Base-by-base conservation (phyloP, 2,113 vertebrate species). In the Nyctibius bracteatus region DNA sequence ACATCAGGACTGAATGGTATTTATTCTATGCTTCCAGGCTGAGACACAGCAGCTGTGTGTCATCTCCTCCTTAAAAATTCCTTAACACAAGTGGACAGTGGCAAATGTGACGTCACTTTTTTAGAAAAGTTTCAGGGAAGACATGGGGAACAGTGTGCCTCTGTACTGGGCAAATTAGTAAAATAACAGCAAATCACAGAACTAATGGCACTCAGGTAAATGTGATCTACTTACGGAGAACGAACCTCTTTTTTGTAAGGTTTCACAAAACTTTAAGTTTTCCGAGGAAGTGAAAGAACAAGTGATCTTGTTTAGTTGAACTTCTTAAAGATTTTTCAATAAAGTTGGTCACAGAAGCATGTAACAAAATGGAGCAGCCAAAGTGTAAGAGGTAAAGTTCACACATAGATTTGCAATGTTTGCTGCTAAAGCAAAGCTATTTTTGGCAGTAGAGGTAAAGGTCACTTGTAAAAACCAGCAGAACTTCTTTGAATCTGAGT, bases 211-310 rank as follows among this genome's bases (percentile, higher is more conserved):
- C 7, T 30, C 12, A 22, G 8, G 20, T 59, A 85, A 59, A 55
- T 51, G 22, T 14, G 39, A n/a, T 72, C 72, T 54, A 1, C 9
- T 39, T 23, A 30, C 7, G 35, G 31, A 55, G 8, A 81, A 22
- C 8, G 0, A 8, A 18, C 0, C 4, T 27, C 2, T 30, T 72
- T n/a, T 71, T 49, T 19, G 5, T 20, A 62, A 79, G 44, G 3
- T 10, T 84, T 68, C 19, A 51, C 12, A 49, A 61, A 81, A 47
- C 18, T 11, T 10, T 9, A 0, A 2, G 2, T 14, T 25, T 63
- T 71, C 57, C 62, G 27, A n/a, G 41, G 25, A 75, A 72, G 3
- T 6, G 23, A 57, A 77, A 81, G 7, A 67, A 44, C 22, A 77
- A 62, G 5, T 22, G 17, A 71, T 57, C 41, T 72, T 44, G 1